phyloP scores from a whole-genome alignment of 2,797 vertebrate species.

The Synanceia verrucosa region DNA sequence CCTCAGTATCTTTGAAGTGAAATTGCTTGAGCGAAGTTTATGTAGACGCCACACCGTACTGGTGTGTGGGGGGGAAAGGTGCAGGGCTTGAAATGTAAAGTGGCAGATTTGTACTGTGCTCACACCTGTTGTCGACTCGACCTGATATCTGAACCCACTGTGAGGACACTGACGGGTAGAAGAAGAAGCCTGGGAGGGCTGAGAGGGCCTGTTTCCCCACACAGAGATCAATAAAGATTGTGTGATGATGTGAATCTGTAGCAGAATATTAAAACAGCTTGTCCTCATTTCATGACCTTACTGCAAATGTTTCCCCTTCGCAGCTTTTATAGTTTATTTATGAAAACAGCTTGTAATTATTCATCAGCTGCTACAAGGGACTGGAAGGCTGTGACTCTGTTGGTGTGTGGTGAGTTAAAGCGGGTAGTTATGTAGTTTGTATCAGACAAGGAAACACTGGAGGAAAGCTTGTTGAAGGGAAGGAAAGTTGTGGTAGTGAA shows the following conservation, averaged over 20 bases:
- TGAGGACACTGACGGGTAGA: neutral
- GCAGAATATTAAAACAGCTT: slow-evolving; percentile 1
- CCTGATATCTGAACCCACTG: neutral
- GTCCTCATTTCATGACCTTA: slow-evolving; percentile 51
- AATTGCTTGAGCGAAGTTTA: slow-evolving; percentile 64
- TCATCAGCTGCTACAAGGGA: slow-evolving; percentile 41
- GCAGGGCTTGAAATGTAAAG: neutral
- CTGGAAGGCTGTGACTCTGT: slow-evolving; percentile 7
- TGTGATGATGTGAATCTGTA: slow-evolving; percentile 10
- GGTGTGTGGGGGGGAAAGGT: neutral
- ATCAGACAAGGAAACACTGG: too few relatives aligned
- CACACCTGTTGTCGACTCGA: slow-evolving; percentile 8
- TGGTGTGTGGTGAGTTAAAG: neutral
- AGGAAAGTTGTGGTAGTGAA: neutral
- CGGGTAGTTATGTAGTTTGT: too few relatives aligned
- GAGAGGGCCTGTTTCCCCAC: neutral
- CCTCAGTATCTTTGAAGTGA: slow-evolving; percentile 70
- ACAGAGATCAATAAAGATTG: slow-evolving; percentile 10
- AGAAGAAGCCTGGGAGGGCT: neutral
- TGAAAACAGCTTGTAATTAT: slow-evolving; percentile 57
- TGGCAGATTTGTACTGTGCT: neutral
- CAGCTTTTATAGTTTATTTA: slow-evolving; percentile 53
- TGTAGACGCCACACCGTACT: neutral
- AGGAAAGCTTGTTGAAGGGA: neutral
- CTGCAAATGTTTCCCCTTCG: slow-evolving; percentile 38